Evolutionary conservation across 1,140 invertebrate genomes (phyloP).

Genomic region (honey bee (Apis mellifera)): Amel_HAv3.1 CM009941.2:13287501-13288000

Average conservation of each 20-base stretch:
- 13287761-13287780: background rate
- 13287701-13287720: too few relatives aligned
- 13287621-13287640: too few relatives aligned
- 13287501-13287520: too few relatives aligned
- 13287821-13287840: too few relatives aligned
- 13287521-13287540: too few relatives aligned
- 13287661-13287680: too few relatives aligned
- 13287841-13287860: background rate
- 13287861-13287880: constrained; percentile 2
- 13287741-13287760: background rate
- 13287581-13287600: too few relatives aligned
- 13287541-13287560: too few relatives aligned
- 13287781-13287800: background rate
- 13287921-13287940: background rate
- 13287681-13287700: too few relatives aligned
- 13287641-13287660: too few relatives aligned
- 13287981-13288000: constrained; percentile 19
- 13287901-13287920: background rate
- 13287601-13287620: too few relatives aligned
- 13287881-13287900: background rate
- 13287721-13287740: background rate
- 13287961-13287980: constrained; percentile 10
- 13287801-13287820: background rate
- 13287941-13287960: constrained; percentile 10
- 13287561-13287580: too few relatives aligned